These are phyloP conservation scores for Battus philenor DNA, from an alignment of 1,140 invertebrate genomes.

Conservation along the genomic window DNA sequence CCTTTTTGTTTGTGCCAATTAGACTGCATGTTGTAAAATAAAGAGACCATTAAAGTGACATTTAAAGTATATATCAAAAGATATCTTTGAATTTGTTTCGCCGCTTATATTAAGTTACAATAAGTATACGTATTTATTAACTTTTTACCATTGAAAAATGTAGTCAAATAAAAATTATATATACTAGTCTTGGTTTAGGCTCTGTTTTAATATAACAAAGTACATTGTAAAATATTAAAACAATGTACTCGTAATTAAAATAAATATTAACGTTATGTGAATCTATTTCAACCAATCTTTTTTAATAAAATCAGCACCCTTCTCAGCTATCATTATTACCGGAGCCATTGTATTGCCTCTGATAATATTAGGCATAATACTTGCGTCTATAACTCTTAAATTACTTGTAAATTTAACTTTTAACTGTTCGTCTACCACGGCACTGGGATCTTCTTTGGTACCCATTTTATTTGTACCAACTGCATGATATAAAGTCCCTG, in stretches of 20 bases:
- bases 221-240: neutral
- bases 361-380: slow-evolving; percentile 36
- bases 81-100: too few species aligned
- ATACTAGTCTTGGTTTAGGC: too few species aligned
- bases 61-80: too few species aligned
- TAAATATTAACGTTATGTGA: neutral
- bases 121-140: too few species aligned
- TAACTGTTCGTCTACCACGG: slow-evolving; percentile 75
- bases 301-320: slow-evolving; percentile 69
- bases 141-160: too few species aligned
- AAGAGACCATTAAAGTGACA: too few species aligned
- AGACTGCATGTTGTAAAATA: too few species aligned
- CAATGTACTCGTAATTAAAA: neutral
- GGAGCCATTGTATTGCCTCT: slow-evolving; percentile 44
- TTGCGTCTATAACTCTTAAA: slow-evolving; percentile 36
- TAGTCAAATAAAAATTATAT: too few species aligned
- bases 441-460: slow-evolving; percentile 48
- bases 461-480: slow-evolving; percentile 79
- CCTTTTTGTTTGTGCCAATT: too few species aligned
- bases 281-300: neutral
- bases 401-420: slow-evolving; percentile 68
- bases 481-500: slow-evolving; percentile 41
- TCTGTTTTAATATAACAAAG: neutral
- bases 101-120: too few species aligned
- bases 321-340: slow-evolving; percentile 80